Evolutionary conservation across 2,113 vertebrate genomes (phyloP).

Genomic region (human (Homo sapiens)): GRCh38 chr12:28002501-28003000

Average conservation of each 20-base stretch:
- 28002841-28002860: not conserved
- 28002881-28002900: not conserved
- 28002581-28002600: not conserved
- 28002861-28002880: not conserved
- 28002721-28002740: not conserved
- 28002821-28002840: not conserved
- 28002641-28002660: not conserved
- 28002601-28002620: not conserved
- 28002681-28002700: not conserved
- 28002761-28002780: not conserved
- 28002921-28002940: not conserved
- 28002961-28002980: not conserved
- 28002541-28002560: not conserved
- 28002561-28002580: conserved; percentile 24
- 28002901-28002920: not conserved
- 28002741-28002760: not conserved
- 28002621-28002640: not conserved
- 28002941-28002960: not conserved
- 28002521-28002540: not conserved
- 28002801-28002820: not conserved
- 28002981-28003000: no score
- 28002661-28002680: not conserved
- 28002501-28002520: not conserved
- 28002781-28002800: not conserved
- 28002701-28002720: not conserved